Evolutionary conservation across 2,113 vertebrate genomes (phyloP).

Genomic region (Gulo gulo): DNA sequence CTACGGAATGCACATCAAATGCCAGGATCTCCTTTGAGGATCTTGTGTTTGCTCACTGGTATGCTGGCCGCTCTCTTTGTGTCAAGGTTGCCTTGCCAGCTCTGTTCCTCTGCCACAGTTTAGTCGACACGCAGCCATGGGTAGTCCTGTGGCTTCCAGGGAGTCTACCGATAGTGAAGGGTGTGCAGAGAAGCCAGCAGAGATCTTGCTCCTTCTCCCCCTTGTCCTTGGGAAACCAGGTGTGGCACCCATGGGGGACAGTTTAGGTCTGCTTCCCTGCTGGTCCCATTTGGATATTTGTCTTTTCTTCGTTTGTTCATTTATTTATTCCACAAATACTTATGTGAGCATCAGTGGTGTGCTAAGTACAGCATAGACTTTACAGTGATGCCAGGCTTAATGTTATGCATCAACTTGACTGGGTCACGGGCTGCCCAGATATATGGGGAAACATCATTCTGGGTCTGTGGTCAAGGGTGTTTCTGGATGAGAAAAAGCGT

Average conservation of each 20-base stretch:
- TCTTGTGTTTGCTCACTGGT: background rate
- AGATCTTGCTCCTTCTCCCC: background rate
- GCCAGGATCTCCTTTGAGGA: background rate
- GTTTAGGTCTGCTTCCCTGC: background rate
- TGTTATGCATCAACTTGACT: background rate
- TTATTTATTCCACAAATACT: background rate
- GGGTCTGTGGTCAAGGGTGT: background rate
- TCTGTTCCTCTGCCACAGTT: background rate
- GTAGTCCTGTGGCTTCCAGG: background rate
- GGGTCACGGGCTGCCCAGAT: background rate
- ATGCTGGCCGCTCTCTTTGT: background rate
- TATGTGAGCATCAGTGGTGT: background rate
- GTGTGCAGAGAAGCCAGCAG: fast-evolving
- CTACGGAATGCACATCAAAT: background rate
- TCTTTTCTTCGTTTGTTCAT: background rate
- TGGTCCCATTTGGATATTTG: background rate
- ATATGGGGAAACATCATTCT: background rate
- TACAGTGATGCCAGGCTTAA: background rate
- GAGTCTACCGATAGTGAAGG: background rate
- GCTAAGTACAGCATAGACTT: background rate
- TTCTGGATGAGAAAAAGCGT: background rate
- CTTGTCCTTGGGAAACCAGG: background rate
- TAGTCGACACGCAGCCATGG: conserved; percentile 29
- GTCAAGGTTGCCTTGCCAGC: background rate
- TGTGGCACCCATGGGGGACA: fast-evolving